A percentile compares a stretch with the other conserved stretches of the same genome.
Evolutionary conservation across 2,797 vertebrate genomes (phyloP).

Genomic region (Lithobates sylvaticus): DNA sequence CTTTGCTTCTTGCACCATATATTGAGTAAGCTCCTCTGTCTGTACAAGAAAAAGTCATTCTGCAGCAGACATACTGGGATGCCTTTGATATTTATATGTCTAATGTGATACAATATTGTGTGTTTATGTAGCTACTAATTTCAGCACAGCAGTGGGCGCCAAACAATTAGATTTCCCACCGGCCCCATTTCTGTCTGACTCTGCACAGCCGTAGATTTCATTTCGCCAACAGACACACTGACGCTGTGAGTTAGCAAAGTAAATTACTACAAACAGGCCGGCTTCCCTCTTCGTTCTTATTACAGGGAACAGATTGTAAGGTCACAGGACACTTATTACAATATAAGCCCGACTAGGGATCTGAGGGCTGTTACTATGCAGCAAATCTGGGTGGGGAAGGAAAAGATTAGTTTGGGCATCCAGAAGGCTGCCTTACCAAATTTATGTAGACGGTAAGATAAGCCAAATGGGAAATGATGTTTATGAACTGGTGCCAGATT

Average conservation of each 20-base stretch:
- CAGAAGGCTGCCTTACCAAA: not conserved
- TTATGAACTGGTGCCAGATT: no score
- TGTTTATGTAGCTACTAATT: constrained; percentile 28
- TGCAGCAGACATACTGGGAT: constrained; percentile 3
- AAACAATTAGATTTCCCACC: constrained; percentile 38
- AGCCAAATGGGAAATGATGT: no score
- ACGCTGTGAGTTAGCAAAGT: constrained; percentile 4
- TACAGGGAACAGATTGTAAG: not conserved
- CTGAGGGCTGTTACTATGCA: not conserved
- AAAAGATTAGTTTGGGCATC: not conserved
- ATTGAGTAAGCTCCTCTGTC: not conserved
- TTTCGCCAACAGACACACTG: not conserved
- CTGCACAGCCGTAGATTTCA: constrained; percentile 1
- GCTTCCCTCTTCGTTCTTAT: not conserved
- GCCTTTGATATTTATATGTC: constrained; percentile 31
- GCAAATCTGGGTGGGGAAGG: not conserved
- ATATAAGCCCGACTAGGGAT: not conserved
- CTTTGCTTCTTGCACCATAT: no score
- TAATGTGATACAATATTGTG: constrained; percentile 29
- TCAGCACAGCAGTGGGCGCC: constrained; percentile 9
- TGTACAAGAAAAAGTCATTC: constrained; percentile 2
- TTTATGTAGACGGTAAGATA: no score
- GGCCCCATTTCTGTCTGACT: constrained; percentile 18
- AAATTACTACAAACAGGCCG: not conserved
- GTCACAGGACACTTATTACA: not conserved